A percentile compares a stretch with the other conserved stretches of the same genome.
phyloP scores from a whole-genome alignment of 1,140 invertebrate species.

The Phortica variegata region DNA sequence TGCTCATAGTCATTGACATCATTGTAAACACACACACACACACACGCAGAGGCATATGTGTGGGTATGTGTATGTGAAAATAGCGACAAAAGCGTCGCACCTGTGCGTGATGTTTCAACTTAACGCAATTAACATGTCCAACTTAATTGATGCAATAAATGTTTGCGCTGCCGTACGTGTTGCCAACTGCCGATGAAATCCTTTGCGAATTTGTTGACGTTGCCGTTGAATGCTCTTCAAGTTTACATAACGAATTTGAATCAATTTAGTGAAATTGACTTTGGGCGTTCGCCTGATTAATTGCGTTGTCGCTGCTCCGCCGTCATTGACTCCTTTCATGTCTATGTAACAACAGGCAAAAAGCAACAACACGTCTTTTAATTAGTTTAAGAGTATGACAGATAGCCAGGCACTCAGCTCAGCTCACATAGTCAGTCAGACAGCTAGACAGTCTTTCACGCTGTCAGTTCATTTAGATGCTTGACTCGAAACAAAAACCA shows the following conservation, averaged over 20 bases:
- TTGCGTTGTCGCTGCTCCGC: no score
- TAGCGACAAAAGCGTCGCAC: conserved; percentile 4
- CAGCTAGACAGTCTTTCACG: no score
- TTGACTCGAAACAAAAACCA: no score
- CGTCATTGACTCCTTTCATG: no score
- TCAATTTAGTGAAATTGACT: conserved; percentile 54
- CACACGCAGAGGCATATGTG: conserved; percentile 2
- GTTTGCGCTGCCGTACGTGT: conserved; percentile 43
- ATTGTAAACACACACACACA: conserved; percentile 6
- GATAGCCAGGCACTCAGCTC: no score
- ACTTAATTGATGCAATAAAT: conserved; percentile 55
- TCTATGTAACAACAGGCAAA: no score
- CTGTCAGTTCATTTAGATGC: no score
- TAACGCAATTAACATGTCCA: conserved; percentile 55
- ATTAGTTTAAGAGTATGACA: no score
- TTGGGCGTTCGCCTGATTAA: conserved; percentile 48
- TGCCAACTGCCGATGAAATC: conserved; percentile 30
- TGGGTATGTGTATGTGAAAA: conserved; percentile 24
- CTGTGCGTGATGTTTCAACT: conserved; percentile 52
- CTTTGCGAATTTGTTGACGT: conserved; percentile 35
- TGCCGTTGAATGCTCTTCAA: conserved; percentile 21
- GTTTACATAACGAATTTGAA: conserved; percentile 49
- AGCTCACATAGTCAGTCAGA: no score
- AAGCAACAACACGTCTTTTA: no score
- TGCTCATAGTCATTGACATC: conserved; percentile 21